phyloP scores from a whole-genome alignment of 2,113 vertebrate species.

The Sardina pilchardus region DNA sequence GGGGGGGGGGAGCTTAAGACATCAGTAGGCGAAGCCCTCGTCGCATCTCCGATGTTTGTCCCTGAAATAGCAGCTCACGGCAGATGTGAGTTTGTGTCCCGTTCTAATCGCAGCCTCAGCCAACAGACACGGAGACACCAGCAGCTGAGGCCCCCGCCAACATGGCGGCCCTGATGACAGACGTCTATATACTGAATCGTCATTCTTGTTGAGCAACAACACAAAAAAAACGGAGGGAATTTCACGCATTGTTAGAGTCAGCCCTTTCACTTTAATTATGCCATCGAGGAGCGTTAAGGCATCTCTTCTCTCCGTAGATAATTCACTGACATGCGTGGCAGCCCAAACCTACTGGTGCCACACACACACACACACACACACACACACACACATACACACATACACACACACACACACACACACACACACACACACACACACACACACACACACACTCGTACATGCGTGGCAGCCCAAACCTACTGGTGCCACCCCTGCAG shows the following conservation, averaged over 20 bases:
- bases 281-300: conserved; percentile 65
- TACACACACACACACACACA: no score
- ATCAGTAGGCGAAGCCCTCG: neutral
- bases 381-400: no score
- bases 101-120: neutral
- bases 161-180: neutral
- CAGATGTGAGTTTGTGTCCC: neutral
- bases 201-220: conserved; percentile 9
- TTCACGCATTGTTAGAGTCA: conserved; percentile 61
- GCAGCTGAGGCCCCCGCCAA: neutral
- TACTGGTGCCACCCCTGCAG: neutral
- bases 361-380: no score
- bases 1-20: neutral
- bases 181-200: neutral
- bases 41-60: neutral
- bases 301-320: conserved; percentile 35
- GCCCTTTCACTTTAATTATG: conserved; percentile 60
- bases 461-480: conserved; percentile 26
- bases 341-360: conserved; percentile 6
- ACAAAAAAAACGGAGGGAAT: conserved; percentile 34
- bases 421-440: no score
- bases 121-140: neutral
- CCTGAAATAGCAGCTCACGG: neutral
- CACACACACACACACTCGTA: no score
- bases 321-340: conserved; percentile 38